A percentile compares a stretch with the other conserved stretches of the same genome.
Evolutionary conservation across 2,797 vertebrate species (phyloP).

Genomic region (Falco columbarius): DNA sequence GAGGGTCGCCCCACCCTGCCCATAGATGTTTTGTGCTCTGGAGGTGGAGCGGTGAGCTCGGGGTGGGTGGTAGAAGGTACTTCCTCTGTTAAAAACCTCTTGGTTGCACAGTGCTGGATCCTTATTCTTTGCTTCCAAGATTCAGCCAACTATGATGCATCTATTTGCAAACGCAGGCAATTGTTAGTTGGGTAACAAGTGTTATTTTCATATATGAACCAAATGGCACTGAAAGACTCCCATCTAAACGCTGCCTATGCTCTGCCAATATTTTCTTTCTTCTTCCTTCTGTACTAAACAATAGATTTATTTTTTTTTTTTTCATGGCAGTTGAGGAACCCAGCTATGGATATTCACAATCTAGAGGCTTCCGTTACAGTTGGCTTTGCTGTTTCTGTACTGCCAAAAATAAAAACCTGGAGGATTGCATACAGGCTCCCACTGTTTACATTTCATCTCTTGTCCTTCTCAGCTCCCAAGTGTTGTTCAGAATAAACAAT

Average conservation of each 20-base stretch:
- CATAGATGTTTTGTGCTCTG: rapidly evolving
- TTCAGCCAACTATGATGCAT: neutral
- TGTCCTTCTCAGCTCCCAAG: neutral
- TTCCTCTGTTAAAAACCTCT: neutral
- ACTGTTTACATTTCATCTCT: neutral
- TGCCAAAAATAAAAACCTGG: neutral
- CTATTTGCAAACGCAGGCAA: neutral
- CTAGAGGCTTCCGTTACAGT: neutral
- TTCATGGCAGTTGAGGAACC: neutral
- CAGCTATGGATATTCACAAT: neutral
- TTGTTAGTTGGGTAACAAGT: neutral
- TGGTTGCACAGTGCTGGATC: neutral
- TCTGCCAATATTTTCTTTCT: neutral
- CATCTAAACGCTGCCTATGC: neutral
- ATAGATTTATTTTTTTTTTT: neutral
- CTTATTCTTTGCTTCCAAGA: neutral
- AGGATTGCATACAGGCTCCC: neutral
- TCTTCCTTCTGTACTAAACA: neutral
- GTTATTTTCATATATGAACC: neutral
- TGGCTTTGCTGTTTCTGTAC: neutral
- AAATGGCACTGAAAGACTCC: neutral
- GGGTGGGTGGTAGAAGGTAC: neutral
- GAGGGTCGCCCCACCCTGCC: neutral
- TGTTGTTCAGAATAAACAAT: neutral
- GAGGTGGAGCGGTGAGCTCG: neutral